A percentile compares a stretch with the other conserved stretches of the same genome.
phyloP scores from a whole-genome alignment of 2,888 invertebrate genomes.

The Doris montereyensis region DNA sequence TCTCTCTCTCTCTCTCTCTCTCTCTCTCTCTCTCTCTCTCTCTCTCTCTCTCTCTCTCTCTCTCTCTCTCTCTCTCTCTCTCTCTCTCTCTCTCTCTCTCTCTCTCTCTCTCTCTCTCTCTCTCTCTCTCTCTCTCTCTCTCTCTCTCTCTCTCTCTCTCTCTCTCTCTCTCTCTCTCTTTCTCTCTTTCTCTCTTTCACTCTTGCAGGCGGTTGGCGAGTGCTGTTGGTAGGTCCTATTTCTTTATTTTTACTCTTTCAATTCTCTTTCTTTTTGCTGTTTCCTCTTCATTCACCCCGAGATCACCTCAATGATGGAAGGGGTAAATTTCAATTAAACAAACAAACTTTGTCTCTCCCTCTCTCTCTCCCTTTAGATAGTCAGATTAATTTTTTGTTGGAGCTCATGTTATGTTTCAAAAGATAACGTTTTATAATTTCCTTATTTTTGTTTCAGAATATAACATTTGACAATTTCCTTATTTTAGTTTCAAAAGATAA shows the following conservation, averaged over 20 bases:
- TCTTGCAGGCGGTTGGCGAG: no score
- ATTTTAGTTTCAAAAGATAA: background rate
- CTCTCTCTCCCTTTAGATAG: background rate
- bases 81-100: background rate
- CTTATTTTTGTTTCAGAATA: no score
- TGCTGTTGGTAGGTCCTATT: no score
- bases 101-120: slow-evolving; percentile 23
- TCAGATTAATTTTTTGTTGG: no score
- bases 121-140: slow-evolving; percentile 20
- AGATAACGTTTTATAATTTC: no score
- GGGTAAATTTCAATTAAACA: no score
- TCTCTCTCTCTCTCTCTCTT: slow-evolving; percentile 25
- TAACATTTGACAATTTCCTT: no score
- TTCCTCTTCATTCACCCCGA: no score
- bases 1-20: background rate
- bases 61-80: background rate
- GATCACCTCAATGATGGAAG: no score
- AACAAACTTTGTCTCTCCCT: background rate
- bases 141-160: slow-evolving; percentile 20
- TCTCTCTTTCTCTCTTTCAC: slow-evolving; percentile 12
- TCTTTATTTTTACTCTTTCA: no score
- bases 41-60: background rate
- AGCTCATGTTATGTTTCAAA: no score
- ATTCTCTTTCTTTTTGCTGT: no score
- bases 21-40: background rate